A percentile compares a stretch with the other conserved stretches of the same genome.
Evolutionary conservation across 1,140 invertebrate genomes (phyloP).

Genomic region (Eulimnadia texana): DNA sequence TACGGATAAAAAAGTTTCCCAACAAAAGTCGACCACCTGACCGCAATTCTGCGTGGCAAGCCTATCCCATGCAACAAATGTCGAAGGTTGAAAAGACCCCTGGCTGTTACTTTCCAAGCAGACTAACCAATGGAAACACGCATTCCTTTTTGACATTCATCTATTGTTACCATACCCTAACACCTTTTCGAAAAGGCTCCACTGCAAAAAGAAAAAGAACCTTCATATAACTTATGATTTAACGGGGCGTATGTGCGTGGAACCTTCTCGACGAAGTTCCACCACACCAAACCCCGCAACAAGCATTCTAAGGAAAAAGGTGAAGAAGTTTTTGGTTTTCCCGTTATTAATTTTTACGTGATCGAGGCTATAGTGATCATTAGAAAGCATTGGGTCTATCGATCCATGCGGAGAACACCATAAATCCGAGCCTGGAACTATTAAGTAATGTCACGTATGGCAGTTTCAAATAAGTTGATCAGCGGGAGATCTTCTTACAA

Average conservation of each 20-base stretch:
- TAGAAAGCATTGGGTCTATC: neutral
- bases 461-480: neutral
- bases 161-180: neutral
- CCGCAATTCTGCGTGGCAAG: neutral
- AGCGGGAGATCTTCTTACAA: neutral
- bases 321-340: neutral
- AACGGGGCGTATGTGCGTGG: too few species aligned
- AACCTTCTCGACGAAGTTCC: too few species aligned
- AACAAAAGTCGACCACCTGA: neutral
- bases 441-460: neutral
- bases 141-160: neutral
- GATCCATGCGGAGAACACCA: neutral
- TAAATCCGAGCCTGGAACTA: neutral
- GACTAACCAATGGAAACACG: neutral
- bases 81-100: neutral
- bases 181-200: too few species aligned
- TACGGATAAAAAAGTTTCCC: neutral
- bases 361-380: neutral
- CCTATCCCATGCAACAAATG: neutral
- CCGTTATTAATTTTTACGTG: neutral
- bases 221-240: too few species aligned
- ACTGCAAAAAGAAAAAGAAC: too few species aligned
- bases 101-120: neutral
- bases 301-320: too few species aligned
- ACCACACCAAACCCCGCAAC: too few species aligned